A percentile compares a stretch with the other conserved stretches of the same genome.
Evolutionary conservation across 2,113 vertebrate species (phyloP).

Genomic region (Hystrix cristata): DNA sequence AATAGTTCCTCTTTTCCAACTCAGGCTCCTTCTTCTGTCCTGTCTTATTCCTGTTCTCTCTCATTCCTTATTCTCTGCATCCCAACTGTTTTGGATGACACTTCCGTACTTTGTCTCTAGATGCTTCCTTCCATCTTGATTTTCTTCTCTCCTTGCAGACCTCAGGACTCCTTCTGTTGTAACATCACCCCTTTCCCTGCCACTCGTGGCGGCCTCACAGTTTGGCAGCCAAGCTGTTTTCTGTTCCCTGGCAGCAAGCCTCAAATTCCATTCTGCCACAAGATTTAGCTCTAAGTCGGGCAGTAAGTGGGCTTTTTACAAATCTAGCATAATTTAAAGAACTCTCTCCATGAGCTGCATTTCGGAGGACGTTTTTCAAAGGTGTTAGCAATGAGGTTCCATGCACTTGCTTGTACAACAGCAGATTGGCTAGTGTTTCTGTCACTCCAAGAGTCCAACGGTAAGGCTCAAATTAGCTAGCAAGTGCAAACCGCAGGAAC

Average conservation of each 20-base stretch:
- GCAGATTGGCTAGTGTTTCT: slow-evolving; percentile 66
- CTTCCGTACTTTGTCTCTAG: not conserved
- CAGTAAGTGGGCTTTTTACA: slow-evolving; percentile 74
- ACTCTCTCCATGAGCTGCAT: slow-evolving; percentile 46
- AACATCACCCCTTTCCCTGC: slow-evolving; percentile 17
- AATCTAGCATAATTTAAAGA: slow-evolving; percentile 71
- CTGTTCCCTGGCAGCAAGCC: slow-evolving; percentile 57
- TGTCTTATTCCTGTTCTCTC: not conserved
- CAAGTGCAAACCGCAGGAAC: slow-evolving; percentile 40
- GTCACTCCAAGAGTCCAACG: slow-evolving; percentile 44
- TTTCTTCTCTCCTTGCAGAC: not conserved
- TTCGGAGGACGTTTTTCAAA: slow-evolving; percentile 62
- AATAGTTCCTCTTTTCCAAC: not conserved
- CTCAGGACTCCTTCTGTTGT: slow-evolving; percentile 4
- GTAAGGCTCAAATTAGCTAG: slow-evolving; percentile 62
- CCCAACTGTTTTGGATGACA: not conserved
- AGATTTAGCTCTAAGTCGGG: slow-evolving; percentile 70
- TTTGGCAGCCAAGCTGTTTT: slow-evolving; percentile 66
- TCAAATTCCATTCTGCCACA: slow-evolving; percentile 24
- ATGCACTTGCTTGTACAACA: slow-evolving; percentile 56
- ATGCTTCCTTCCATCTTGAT: not conserved
- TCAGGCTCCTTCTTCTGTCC: not conserved
- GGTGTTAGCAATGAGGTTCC: slow-evolving; percentile 33
- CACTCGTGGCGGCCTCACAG: not conserved
- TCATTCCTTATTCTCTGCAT: not conserved